Conservation (phyloP, 1,140 invertebrate genomes). For the Aradophagus sp. region DNA sequence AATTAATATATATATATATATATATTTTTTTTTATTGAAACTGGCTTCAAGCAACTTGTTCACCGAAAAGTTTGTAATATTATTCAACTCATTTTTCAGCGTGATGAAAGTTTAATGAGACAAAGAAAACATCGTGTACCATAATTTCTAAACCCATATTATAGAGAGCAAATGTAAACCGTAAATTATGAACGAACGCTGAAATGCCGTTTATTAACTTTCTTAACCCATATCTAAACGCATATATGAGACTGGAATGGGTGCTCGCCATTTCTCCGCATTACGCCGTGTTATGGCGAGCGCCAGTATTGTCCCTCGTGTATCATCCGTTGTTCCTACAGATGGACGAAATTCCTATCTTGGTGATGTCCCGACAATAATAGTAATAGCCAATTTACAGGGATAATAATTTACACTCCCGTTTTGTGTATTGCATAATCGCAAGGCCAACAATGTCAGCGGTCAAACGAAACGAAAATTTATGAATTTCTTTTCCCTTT, state of each 20-base stretch:
- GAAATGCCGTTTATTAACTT: constrained; percentile 18
- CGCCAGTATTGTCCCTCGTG: constrained; percentile 29
- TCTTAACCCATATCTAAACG: constrained; percentile 20
- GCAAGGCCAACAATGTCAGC: constrained; percentile 1
- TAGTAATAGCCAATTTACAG: constrained; percentile 67
- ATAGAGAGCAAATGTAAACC: neutral
- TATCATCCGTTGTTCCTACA: constrained; percentile 51
- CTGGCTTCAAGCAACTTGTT: too few species aligned
- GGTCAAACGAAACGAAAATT: constrained; percentile 2
- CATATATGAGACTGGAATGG: constrained; percentile 17
- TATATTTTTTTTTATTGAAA: too few species aligned
- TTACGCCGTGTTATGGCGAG: constrained; percentile 23
- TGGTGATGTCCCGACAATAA: constrained; percentile 62
- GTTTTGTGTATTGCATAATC: constrained; percentile 23
- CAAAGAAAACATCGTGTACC: too few species aligned
- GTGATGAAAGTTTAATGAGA: too few species aligned
- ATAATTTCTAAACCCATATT: too few species aligned
- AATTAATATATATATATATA: too few species aligned
- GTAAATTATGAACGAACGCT: constrained; percentile 6
- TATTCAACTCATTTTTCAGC: too few species aligned
- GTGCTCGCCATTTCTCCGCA: constrained; percentile 25
- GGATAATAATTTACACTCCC: constrained; percentile 62
- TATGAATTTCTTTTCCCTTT: neutral
- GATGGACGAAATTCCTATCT: constrained; percentile 54
- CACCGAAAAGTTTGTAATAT: too few species aligned